These are phyloP conservation scores for Manacus vitellinus DNA, from an alignment of 2,113 vertebrate species.

Conservation along the genomic window DNA sequence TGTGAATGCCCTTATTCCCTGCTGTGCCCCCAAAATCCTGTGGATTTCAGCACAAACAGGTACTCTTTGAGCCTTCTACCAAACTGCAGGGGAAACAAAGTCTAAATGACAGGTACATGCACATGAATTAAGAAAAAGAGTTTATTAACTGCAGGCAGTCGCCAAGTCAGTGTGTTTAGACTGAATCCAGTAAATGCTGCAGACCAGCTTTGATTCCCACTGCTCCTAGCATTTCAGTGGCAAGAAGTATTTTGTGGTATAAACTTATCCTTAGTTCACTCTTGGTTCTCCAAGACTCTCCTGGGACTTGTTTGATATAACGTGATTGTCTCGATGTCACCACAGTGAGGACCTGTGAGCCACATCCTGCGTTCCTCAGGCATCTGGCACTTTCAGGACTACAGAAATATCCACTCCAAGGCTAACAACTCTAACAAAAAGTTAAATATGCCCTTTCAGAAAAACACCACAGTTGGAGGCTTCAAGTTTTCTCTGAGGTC, in stretches of 20 bases:
- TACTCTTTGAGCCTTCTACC: background rate
- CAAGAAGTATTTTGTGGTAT: background rate
- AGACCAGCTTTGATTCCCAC: conserved; percentile 6
- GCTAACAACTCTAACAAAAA: background rate
- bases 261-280: background rate
- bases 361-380: background rate
- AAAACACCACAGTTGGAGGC: background rate
- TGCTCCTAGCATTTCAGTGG: conserved; percentile 8
- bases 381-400: background rate
- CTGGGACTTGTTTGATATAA: background rate
- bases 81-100: background rate
- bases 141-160: background rate
- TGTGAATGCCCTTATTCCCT: background rate
- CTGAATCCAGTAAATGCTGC: background rate
- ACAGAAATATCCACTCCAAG: background rate
- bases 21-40: background rate
- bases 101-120: background rate
- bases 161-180: background rate
- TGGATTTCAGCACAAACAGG: background rate
- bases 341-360: background rate
- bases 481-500: background rate
- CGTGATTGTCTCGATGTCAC: background rate
- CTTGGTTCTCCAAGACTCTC: background rate
- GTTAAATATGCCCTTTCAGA: background rate
- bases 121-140: background rate